Conservation (phyloP, 2,888 invertebrate genomes). For the Smittia sp. region DNA sequence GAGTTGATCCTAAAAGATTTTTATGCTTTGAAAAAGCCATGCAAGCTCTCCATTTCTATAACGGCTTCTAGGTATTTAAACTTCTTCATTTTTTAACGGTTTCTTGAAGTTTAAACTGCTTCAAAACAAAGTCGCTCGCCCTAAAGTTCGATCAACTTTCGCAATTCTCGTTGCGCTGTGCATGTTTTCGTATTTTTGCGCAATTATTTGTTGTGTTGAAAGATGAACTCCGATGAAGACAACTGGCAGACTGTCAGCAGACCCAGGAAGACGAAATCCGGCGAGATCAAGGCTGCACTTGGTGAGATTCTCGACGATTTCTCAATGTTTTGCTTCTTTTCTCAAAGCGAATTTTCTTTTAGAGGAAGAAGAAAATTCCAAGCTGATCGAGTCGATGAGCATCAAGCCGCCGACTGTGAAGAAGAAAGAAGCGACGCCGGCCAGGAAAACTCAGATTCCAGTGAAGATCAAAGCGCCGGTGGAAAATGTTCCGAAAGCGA, state of each 20-base stretch:
- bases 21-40: too few relatives aligned
- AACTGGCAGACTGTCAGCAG: neutral
- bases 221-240: neutral
- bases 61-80: too few relatives aligned
- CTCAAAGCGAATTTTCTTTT: neutral
- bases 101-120: neutral
- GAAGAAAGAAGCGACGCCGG: neutral
- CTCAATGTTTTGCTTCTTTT: neutral
- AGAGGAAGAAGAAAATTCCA: neutral
- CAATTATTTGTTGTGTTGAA: neutral
- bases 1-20: too few relatives aligned
- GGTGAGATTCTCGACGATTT: neutral
- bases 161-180: neutral
- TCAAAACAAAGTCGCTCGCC: neutral
- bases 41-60: too few relatives aligned
- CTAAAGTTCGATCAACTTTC: neutral
- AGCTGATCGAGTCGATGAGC: neutral
- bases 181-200: neutral
- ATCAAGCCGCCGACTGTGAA: neutral
- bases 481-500: neutral
- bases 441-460: constrained; percentile 17
- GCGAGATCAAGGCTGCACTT: neutral
- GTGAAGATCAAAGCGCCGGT: neutral
- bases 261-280: neutral
- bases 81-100: constrained; percentile 7